These are phyloP conservation scores for Caerostris darwini DNA, from an alignment of 1,140 invertebrate genomes.

Conservation along the genomic window DNA sequence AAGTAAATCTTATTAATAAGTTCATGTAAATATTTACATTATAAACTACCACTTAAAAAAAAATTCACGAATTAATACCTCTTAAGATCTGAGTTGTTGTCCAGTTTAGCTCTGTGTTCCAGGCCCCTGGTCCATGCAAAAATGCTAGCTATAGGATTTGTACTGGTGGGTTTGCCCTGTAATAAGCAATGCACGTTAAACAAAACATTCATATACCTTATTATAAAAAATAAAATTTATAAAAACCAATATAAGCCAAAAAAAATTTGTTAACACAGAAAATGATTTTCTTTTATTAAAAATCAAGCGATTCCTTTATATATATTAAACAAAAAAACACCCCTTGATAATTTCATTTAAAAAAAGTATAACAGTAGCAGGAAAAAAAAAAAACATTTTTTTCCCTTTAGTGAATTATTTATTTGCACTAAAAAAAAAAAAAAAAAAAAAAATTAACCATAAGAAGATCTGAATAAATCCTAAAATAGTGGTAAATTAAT, in stretches of 20 bases:
- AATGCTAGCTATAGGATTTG: constrained; percentile 95
- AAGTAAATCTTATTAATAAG: too few relatives aligned
- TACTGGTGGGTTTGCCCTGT: constrained; percentile 91
- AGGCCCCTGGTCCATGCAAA: constrained; percentile 95
- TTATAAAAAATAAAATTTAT: neutral
- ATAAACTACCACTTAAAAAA: neutral
- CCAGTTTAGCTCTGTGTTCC: constrained; percentile 91
- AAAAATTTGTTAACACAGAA: neutral
- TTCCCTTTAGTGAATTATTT: too few relatives aligned
- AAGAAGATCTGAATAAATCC: too few relatives aligned
- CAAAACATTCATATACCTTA: neutral
- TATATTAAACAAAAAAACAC: too few relatives aligned
- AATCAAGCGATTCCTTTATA: too few relatives aligned
- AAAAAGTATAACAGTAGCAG: too few relatives aligned
- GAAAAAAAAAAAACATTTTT: too few relatives aligned
- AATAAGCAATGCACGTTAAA: constrained; percentile 69
- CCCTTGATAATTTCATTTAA: too few relatives aligned
- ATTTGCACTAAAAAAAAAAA: too few relatives aligned
- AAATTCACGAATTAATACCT: constrained; percentile 80
- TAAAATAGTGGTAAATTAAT: too few relatives aligned
- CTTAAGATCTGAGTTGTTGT: constrained; percentile 88
- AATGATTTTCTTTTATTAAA: neutral
- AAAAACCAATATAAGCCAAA: neutral
- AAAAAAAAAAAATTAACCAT: too few relatives aligned
- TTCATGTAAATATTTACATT: too few relatives aligned